phyloP scores from a whole-genome alignment of 2,888 invertebrate genomes.

The Sesamia inferens region DNA sequence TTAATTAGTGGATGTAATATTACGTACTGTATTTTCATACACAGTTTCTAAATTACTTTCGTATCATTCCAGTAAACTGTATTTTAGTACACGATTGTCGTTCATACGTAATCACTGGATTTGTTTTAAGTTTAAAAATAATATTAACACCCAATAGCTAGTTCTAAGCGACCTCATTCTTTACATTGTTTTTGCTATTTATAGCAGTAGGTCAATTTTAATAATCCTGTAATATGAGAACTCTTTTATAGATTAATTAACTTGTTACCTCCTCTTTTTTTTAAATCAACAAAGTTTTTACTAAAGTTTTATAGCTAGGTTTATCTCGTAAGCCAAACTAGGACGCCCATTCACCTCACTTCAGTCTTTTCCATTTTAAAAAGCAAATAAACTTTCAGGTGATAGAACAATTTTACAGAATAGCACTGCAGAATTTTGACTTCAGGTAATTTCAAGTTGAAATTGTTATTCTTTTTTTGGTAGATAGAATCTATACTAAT shows the following conservation, averaged over 20 bases:
- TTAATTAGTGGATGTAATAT: neutral
- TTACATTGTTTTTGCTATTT: slow-evolving; percentile 52
- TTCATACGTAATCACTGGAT: neutral
- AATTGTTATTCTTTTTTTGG: neutral
- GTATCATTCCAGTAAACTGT: neutral
- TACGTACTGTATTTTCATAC: neutral
- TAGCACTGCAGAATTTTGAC: neutral
- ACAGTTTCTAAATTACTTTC: neutral
- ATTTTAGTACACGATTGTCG: neutral
- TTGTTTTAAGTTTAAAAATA: slow-evolving; percentile 2
- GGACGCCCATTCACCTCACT: neutral
- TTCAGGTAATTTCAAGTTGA: neutral
- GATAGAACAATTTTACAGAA: too few relatives aligned
- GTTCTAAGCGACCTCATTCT: slow-evolving; percentile 43
- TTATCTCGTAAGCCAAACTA: neutral
- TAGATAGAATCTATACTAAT: neutral
- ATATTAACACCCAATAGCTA: neutral
- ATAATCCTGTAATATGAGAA: slow-evolving; percentile 43
- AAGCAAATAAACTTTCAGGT: neutral
- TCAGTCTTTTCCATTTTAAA: neutral
- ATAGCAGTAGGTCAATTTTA: slow-evolving; percentile 56
- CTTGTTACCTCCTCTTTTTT: neutral
- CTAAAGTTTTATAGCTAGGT: neutral
- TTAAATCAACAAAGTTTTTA: neutral
- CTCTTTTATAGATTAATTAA: neutral